phyloP scores from a whole-genome alignment of 2,888 invertebrate genomes.

The Mermis nigrescens region DNA sequence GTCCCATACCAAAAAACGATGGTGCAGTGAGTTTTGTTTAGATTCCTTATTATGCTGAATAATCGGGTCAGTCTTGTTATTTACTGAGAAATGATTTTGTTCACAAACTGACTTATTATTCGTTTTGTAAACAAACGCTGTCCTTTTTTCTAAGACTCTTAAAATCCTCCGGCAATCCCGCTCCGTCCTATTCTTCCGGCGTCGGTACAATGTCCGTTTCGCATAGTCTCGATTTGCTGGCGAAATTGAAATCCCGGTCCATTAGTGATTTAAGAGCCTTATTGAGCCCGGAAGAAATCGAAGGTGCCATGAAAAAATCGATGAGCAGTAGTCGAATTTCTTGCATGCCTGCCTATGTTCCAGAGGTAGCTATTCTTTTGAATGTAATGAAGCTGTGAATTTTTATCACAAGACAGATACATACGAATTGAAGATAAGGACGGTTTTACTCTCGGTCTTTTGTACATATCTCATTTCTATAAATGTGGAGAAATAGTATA shows the following conservation, averaged over 20 bases:
- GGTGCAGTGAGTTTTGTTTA: too few species aligned
- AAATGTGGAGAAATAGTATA: too few species aligned
- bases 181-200: neutral
- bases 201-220: neutral
- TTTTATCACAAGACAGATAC: neutral
- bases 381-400: neutral
- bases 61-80: too few species aligned
- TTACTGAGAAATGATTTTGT: too few species aligned
- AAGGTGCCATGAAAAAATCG: slow-evolving; percentile 22
- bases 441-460: neutral
- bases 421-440: too few species aligned
- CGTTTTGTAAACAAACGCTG: too few species aligned
- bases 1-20: too few species aligned
- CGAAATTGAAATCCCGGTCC: slow-evolving; percentile 9
- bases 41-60: too few species aligned
- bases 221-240: slow-evolving; percentile 10
- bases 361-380: slow-evolving; percentile 17
- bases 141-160: too few species aligned
- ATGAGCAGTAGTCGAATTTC: slow-evolving; percentile 19
- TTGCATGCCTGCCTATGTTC: slow-evolving; percentile 17
- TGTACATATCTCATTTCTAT: too few species aligned
- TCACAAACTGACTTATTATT: too few species aligned
- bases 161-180: too few species aligned
- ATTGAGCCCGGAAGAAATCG: slow-evolving; percentile 11
- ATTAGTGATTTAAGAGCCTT: slow-evolving; percentile 8